Conservation (phyloP, 2,888 invertebrate species). For the Cataglyphis albicans region DNA sequence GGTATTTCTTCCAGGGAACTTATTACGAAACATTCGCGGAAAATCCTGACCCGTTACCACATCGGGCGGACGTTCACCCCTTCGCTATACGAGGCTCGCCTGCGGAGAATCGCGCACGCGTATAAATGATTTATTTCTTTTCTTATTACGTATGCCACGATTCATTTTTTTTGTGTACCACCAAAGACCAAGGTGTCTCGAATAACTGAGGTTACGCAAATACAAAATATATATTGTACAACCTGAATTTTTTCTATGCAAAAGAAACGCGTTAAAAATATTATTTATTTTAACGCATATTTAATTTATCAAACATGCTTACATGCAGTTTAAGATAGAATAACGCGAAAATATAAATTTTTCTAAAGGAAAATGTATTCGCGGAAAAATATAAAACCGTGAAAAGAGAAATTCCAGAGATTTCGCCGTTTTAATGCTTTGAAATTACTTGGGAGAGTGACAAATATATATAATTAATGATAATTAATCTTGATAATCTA, state of each 20-base stretch:
- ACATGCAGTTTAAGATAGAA: not conserved
- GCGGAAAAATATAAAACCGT: not conserved
- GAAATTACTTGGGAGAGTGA: not conserved
- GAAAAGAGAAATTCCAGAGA: not conserved
- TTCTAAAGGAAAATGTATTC: not conserved
- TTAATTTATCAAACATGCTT: not conserved
- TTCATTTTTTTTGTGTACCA: not conserved
- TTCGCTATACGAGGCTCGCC: conserved; percentile 14
- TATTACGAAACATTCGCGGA: conserved; percentile 70
- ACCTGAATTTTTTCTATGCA: not conserved
- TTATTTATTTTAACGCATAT: not conserved
- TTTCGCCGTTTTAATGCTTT: not conserved
- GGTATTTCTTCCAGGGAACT: conserved; percentile 66
- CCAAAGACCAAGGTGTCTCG: not conserved
- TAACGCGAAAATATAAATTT: not conserved
- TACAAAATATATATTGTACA: not conserved
- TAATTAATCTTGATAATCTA: conserved; percentile 27
- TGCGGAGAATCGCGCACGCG: not conserved
- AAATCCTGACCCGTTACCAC: conserved; percentile 63
- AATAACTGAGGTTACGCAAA: not conserved
- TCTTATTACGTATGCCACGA: not conserved
- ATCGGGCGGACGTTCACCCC: conserved; percentile 46
- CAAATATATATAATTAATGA: conserved; percentile 15
- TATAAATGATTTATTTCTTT: conserved; percentile 42
- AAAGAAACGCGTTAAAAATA: not conserved